Evolutionary conservation across 2,113 vertebrate species (phyloP).

Genomic region (Perca schrenkii): DNA sequence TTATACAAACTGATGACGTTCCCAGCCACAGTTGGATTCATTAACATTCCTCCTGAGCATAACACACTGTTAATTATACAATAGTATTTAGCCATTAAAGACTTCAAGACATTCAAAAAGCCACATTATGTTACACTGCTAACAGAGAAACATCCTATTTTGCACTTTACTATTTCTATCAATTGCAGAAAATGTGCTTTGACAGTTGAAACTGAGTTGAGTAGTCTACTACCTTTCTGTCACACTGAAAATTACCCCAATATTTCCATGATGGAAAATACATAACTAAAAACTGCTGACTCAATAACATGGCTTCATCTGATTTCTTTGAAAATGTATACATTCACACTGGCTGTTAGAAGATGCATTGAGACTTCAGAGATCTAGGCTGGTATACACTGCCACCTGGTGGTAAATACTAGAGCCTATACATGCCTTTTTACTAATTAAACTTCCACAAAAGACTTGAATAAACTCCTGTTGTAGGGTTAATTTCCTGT

Average conservation of each 20-base stretch:
- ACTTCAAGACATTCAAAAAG: neutral
- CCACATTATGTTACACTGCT: neutral
- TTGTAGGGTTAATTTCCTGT: neutral
- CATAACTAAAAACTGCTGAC: neutral
- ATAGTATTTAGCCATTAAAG: neutral
- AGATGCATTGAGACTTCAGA: too few relatives aligned
- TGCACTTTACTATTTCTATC: neutral
- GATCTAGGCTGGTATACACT: constrained; percentile 24
- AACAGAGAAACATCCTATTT: neutral
- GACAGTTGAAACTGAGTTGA: neutral
- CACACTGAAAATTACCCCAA: neutral
- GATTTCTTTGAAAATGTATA: neutral
- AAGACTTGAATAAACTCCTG: neutral
- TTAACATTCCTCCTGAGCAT: neutral
- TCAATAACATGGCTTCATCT: neutral
- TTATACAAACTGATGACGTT: too few relatives aligned
- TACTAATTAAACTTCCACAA: neutral
- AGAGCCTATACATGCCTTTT: neutral
- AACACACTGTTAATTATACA: neutral
- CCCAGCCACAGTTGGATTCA: too few relatives aligned
- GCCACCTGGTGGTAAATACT: constrained; percentile 60
- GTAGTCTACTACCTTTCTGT: neutral
- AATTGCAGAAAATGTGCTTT: neutral
- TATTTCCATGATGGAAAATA: neutral
- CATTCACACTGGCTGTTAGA: neutral